Evolutionary conservation across 2,113 vertebrate genomes (phyloP).

Genomic region (Dolichallabes microphthalmus): DNA sequence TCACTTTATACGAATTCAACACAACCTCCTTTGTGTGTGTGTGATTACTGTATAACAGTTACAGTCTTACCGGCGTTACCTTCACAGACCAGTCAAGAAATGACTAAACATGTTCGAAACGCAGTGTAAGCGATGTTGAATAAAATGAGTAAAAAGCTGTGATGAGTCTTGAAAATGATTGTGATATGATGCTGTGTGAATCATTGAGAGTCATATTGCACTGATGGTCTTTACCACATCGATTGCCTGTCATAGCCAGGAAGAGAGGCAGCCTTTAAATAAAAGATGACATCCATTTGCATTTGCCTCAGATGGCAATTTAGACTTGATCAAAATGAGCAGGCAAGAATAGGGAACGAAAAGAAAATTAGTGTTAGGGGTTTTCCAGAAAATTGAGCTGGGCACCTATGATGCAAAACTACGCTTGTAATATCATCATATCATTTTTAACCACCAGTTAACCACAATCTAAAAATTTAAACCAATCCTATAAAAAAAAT

Average conservation of each 20-base stretch:
- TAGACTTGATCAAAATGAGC: constrained; percentile 31
- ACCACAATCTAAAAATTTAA: not conserved
- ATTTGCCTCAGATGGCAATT: constrained; percentile 43
- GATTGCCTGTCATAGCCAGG: constrained; percentile 50
- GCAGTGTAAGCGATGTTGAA: constrained; percentile 10
- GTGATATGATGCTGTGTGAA: constrained; percentile 13
- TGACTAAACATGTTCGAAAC: not conserved
- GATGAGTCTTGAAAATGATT: constrained; percentile 11
- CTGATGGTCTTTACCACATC: constrained; percentile 31
- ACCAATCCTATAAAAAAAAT: not conserved
- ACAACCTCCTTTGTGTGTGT: not conserved
- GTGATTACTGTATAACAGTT: not conserved
- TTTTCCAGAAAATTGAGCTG: constrained; percentile 37
- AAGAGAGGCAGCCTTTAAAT: constrained; percentile 52
- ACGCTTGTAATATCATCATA: not conserved
- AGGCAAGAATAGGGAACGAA: not conserved
- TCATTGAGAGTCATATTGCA: constrained; percentile 35
- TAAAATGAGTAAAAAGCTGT: not conserved
- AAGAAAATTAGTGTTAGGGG: constrained; percentile 21
- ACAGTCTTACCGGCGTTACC: not conserved
- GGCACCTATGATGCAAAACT: not conserved
- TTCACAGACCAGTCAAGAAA: not conserved
- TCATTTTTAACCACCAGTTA: too few species aligned
- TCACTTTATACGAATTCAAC: not conserved
- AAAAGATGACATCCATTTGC: constrained; percentile 48